Conservation (phyloP, 2,797 vertebrate genomes). For the Gephyroberyx darwinii region DNA sequence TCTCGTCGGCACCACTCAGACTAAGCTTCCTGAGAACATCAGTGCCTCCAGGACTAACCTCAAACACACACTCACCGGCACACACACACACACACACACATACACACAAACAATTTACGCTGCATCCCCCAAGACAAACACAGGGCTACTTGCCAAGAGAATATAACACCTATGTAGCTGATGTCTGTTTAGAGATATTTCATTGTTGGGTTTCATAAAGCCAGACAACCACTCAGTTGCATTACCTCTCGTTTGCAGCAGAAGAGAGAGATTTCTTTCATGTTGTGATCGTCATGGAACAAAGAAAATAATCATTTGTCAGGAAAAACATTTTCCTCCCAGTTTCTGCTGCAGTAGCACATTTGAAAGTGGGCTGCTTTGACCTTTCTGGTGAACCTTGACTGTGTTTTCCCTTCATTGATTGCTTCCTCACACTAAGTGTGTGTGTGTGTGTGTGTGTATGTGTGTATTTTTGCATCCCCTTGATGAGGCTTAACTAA, state of each 20-base stretch:
- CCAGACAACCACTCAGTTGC: neutral
- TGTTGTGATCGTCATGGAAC: neutral
- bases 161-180: neutral
- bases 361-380: conserved; percentile 25
- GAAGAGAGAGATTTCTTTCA: neutral
- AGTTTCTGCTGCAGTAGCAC: conserved; percentile 35
- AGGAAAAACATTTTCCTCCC: neutral
- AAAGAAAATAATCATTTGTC: neutral
- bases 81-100: conserved; percentile 4
- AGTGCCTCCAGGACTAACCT: conserved; percentile 44
- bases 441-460: neutral
- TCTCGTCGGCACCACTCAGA: conserved; percentile 47
- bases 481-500: conserved; percentile 39
- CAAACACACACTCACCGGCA: conserved; percentile 22
- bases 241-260: neutral
- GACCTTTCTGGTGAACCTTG: conserved; percentile 48
- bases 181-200: neutral
- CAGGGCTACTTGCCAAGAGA: neutral
- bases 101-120: neutral
- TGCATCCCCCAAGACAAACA: neutral
- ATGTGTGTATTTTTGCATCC: conserved; percentile 21
- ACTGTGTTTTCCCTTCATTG: conserved; percentile 28
- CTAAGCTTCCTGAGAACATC: conserved; percentile 39
- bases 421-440: conserved; percentile 33
- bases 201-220: neutral